These are phyloP conservation scores for Leucophora obtusa DNA, from an alignment of 2,888 invertebrate genomes.

Conservation along the genomic window DNA sequence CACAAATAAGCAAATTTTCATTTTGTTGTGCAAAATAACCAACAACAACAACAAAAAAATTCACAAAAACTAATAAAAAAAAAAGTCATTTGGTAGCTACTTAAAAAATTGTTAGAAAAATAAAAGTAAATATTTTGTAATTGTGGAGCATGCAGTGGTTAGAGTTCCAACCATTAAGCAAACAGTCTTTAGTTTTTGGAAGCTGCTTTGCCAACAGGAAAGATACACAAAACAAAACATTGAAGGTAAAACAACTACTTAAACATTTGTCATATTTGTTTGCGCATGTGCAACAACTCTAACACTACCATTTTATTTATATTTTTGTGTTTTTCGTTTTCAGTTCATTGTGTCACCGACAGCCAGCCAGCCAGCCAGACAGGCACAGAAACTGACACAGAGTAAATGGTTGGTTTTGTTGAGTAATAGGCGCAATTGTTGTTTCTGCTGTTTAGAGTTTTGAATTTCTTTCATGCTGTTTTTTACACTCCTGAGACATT, in stretches of 20 bases:
- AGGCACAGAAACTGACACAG: too few relatives aligned
- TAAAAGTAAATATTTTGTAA: conserved; percentile 51
- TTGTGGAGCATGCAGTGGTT: conserved; percentile 43
- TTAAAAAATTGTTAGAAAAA: conserved; percentile 27
- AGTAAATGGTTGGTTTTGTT: conserved; percentile 17
- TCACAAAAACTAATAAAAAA: background rate
- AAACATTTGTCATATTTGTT: conserved; percentile 62
- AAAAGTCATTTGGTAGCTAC: background rate
- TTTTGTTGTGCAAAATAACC: conserved; percentile 56
- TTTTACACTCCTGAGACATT: conserved; percentile 50
- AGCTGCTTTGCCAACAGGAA: background rate
- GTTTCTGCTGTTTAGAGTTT: conserved; percentile 30
- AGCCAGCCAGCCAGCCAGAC: too few relatives aligned
- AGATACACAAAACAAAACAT: background rate
- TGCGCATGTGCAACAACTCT: conserved; percentile 61
- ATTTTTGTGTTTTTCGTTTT: background rate
- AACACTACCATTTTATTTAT: conserved; percentile 48
- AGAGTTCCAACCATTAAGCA: conserved; percentile 1
- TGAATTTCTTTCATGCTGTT: conserved; percentile 38
- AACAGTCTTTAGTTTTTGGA: background rate
- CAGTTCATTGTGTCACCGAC: conserved; percentile 7
- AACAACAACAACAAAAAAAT: conserved; percentile 33
- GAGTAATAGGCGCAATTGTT: conserved; percentile 44
- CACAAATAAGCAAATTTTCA: conserved; percentile 66
- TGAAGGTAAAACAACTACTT: conserved; percentile 45